These are phyloP conservation scores for Calidris pygmaea DNA, from an alignment of 2,113 vertebrate species.

Conservation along the genomic window DNA sequence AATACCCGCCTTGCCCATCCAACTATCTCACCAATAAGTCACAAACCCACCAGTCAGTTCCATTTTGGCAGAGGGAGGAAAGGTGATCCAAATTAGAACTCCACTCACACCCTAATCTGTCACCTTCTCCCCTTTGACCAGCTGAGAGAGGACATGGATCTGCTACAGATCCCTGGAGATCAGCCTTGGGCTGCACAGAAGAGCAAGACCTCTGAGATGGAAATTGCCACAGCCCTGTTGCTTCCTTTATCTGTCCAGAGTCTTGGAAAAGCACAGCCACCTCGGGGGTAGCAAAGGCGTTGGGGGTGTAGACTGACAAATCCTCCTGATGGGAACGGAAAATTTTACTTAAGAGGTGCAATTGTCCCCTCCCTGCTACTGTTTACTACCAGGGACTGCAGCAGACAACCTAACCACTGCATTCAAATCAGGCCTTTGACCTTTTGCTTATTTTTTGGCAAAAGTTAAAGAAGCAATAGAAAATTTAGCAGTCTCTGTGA, in stretches of 20 bases:
- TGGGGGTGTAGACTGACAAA: not conserved
- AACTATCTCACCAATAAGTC: not conserved
- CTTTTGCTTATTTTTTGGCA: not conserved
- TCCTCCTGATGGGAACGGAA: fast-evolving
- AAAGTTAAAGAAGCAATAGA: not conserved
- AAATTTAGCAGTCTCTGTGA: not conserved
- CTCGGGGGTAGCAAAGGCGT: fast-evolving
- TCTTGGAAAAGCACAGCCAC: not conserved
- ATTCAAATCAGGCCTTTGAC: not conserved
- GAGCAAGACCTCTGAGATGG: not conserved
- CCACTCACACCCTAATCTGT: not conserved
- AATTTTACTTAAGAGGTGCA: not conserved
- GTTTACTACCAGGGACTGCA: not conserved
- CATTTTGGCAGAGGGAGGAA: not conserved
- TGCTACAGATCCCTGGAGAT: not conserved
- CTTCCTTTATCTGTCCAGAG: not conserved
- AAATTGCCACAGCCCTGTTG: not conserved
- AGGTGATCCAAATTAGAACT: not conserved
- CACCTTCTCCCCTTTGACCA: not conserved
- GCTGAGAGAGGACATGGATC: not conserved
- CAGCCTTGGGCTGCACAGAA: not conserved
- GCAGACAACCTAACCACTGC: not conserved
- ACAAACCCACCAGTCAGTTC: not conserved
- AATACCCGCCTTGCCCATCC: not conserved
- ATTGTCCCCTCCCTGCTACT: fast-evolving